Evolutionary conservation across 1,140 invertebrate genomes (phyloP).

Genomic region (Linepithema humile): DNA sequence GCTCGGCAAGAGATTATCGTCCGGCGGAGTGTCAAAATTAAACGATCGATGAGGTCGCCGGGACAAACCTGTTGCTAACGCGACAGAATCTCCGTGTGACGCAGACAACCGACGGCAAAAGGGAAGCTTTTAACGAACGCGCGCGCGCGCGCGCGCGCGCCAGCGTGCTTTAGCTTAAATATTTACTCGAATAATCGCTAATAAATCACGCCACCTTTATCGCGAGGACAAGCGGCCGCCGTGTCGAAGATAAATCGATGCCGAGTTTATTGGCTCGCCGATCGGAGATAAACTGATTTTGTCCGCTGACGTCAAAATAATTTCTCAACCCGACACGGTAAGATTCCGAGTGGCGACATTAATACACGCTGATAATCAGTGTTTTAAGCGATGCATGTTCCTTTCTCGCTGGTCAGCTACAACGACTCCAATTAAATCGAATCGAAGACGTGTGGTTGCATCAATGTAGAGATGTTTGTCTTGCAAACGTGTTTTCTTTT

Average conservation of each 20-base stretch:
- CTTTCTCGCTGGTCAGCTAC: not conserved
- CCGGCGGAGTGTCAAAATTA: not conserved
- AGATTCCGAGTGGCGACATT: not conserved
- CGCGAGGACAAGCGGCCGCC: not conserved
- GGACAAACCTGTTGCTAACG: slow-evolving; percentile 51
- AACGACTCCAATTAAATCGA: not conserved
- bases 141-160: no score
- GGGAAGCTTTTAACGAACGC: not conserved
- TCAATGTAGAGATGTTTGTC: not conserved
- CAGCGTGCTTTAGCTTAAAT: slow-evolving; percentile 47
- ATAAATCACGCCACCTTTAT: slow-evolving; percentile 56
- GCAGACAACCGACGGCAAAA: not conserved
- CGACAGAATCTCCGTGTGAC: not conserved
- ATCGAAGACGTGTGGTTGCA: not conserved
- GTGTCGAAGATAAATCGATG: slow-evolving; percentile 50
- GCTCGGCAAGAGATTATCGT: slow-evolving; percentile 16
- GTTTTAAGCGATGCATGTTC: slow-evolving; percentile 26
- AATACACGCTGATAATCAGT: slow-evolving; percentile 46
- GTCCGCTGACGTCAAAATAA: slow-evolving; percentile 49
- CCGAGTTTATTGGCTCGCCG: not conserved
- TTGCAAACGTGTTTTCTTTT: not conserved
- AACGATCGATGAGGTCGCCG: not conserved
- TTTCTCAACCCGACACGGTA: slow-evolving; percentile 28
- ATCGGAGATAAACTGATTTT: slow-evolving; percentile 32
- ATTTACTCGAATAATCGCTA: slow-evolving; percentile 6